Conservation (phyloP, 2,888 invertebrate species). For the Aethes cnicana region DNA sequence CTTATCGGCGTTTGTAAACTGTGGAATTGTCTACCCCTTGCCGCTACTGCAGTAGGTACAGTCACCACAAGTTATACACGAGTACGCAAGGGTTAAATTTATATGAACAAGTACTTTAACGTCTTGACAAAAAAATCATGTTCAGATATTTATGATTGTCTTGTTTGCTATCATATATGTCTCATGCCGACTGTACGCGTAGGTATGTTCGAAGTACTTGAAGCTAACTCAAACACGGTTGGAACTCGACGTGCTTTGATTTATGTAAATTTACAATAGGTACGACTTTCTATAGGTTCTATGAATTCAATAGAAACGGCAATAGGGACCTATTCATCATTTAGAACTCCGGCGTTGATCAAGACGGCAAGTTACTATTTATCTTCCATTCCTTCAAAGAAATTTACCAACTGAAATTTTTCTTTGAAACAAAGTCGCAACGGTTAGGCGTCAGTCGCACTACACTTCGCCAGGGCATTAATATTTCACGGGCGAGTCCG, state of each 20-base stretch:
- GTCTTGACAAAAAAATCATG: too few relatives aligned
- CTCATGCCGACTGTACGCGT: too few relatives aligned
- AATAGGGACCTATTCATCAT: constrained; percentile 1
- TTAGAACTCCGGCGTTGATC: constrained; percentile 6
- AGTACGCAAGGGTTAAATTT: too few relatives aligned
- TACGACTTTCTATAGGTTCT: too few relatives aligned
- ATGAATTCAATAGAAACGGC: too few relatives aligned
- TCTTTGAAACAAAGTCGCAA: constrained; percentile 2
- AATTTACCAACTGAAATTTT: constrained; percentile 7
- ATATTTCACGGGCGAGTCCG: constrained; percentile 18
- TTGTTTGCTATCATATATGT: too few relatives aligned
- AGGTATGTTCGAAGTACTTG: too few relatives aligned
- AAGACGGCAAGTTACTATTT: constrained; percentile 26
- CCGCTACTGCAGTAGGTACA: constrained; percentile 6
- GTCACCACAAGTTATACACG: constrained; percentile 2
- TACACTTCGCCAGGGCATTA: constrained; percentile 16
- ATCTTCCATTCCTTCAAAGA: constrained; percentile 25
- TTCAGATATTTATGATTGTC: not conserved
- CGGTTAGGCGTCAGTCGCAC: not conserved
- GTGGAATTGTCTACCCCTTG: constrained; percentile 29
- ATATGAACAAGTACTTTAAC: too few relatives aligned
- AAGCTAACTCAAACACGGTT: too few relatives aligned
- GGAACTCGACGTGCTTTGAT: too few relatives aligned
- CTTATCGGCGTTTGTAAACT: constrained; percentile 53
- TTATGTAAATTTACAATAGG: not conserved